phyloP scores from a whole-genome alignment of 2,797 vertebrate genomes.

The Lagorchestes hirsutus region DNA sequence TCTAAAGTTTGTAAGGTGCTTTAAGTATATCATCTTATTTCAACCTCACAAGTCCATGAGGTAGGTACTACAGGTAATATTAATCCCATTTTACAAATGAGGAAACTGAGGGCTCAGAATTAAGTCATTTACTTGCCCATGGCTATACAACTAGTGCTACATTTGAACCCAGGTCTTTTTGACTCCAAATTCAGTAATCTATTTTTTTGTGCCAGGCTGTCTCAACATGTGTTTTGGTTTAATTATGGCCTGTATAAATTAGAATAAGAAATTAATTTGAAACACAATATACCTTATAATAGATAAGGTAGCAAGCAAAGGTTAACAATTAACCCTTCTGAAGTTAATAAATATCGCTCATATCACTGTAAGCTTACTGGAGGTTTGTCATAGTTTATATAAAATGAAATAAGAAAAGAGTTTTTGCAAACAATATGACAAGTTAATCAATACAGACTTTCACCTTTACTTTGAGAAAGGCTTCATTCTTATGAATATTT shows the following conservation, averaged over 20 bases:
- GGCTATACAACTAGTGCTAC: not conserved
- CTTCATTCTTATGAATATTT: conserved; percentile 65
- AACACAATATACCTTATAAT: conserved; percentile 47
- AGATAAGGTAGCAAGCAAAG: conserved; percentile 28
- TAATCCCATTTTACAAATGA: not conserved
- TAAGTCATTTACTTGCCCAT: not conserved
- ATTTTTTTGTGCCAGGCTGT: not conserved
- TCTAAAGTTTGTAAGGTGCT: not conserved
- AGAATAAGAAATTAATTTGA: conserved; percentile 15
- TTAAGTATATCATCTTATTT: not conserved
- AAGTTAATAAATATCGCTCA: conserved; percentile 30
- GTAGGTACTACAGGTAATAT: not conserved
- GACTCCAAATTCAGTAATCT: not conserved
- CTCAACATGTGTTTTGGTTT: not conserved
- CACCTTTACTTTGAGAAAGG: conserved; percentile 47
- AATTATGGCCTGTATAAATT: not conserved
- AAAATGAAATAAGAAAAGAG: conserved; percentile 50
- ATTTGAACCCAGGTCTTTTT: not conserved
- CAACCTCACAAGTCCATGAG: not conserved
- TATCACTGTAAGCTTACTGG: conserved; percentile 38
- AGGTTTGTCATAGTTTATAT: conserved; percentile 29
- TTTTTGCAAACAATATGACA: not conserved
- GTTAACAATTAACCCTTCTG: conserved; percentile 44
- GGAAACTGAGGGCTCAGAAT: not conserved
- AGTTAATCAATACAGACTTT: conserved; percentile 46